These are phyloP conservation scores for Theristicus caerulescens DNA, from an alignment of 2,113 vertebrate species.

Conservation along the genomic window DNA sequence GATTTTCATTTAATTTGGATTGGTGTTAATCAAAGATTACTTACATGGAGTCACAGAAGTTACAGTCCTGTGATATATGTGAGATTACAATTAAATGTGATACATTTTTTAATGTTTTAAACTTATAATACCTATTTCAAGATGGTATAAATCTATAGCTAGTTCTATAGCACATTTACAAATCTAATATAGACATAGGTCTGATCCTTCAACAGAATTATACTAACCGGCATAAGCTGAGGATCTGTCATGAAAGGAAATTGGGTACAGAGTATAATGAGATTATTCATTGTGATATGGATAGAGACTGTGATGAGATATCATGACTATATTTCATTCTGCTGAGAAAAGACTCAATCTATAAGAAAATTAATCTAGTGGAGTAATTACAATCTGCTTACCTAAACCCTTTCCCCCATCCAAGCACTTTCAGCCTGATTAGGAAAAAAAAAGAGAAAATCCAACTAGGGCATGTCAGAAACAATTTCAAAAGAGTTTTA, in stretches of 20 bases:
- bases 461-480: background rate
- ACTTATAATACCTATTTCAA: background rate
- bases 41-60: background rate
- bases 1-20: background rate
- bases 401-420: background rate
- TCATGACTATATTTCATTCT: conserved; percentile 24
- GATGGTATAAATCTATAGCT: background rate
- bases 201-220: background rate
- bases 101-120: background rate
- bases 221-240: background rate
- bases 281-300: conserved; percentile 20
- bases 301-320: conserved; percentile 9
- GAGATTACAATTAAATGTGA: background rate
- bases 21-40: background rate
- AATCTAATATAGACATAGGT: background rate
- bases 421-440: background rate
- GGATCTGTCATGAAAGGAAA: conserved; percentile 46
- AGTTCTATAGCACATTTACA: background rate
- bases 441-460: background rate
- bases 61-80: background rate
- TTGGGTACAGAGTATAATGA: background rate
- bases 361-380: conserved; percentile 4
- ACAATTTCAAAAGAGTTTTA: background rate
- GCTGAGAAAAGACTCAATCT: conserved; percentile 13
- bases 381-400: conserved; percentile 8